Conservation (phyloP, 2,888 invertebrate genomes). For the Sepioteuthis lessoniana region DNA sequence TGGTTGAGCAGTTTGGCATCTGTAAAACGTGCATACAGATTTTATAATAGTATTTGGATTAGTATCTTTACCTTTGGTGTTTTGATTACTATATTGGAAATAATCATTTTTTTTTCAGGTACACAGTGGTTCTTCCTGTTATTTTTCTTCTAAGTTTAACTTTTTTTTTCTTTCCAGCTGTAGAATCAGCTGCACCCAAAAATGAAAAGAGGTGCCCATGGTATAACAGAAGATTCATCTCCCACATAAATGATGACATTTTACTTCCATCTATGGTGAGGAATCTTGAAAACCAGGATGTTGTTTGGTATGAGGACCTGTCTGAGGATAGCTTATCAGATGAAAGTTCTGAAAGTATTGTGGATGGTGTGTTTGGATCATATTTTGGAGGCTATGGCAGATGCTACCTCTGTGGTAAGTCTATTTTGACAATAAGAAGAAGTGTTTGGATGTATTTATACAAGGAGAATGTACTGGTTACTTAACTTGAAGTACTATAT, state of each 20-base stretch:
- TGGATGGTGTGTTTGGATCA: slow-evolving; percentile 64
- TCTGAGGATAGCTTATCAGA: background rate
- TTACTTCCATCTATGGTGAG: background rate
- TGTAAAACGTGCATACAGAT: too few species aligned
- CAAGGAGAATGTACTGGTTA: too few species aligned
- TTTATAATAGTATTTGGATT: too few species aligned
- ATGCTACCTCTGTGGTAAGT: slow-evolving; percentile 79
- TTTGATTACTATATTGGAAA: too few species aligned
- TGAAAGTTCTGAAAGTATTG: background rate
- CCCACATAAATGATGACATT: background rate
- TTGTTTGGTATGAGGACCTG: background rate
- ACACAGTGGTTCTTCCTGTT: too few species aligned
- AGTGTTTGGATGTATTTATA: background rate
- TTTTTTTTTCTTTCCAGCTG: background rate
- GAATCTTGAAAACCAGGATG: background rate
- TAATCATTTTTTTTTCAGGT: too few species aligned
- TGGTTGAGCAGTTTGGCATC: too few species aligned
- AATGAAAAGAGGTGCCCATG: background rate
- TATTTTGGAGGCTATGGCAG: slow-evolving; percentile 81
- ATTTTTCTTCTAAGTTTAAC: too few species aligned
- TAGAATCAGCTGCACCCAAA: background rate
- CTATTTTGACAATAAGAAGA: background rate
- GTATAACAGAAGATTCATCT: background rate
- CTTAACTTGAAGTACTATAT: too few species aligned
- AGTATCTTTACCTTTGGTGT: too few species aligned